Percentiles rank a stretch among this genome's conserved stretches.
Conservation (phyloP, 1,140 invertebrate species). For the Drosophila pseudoobscura region DNA sequence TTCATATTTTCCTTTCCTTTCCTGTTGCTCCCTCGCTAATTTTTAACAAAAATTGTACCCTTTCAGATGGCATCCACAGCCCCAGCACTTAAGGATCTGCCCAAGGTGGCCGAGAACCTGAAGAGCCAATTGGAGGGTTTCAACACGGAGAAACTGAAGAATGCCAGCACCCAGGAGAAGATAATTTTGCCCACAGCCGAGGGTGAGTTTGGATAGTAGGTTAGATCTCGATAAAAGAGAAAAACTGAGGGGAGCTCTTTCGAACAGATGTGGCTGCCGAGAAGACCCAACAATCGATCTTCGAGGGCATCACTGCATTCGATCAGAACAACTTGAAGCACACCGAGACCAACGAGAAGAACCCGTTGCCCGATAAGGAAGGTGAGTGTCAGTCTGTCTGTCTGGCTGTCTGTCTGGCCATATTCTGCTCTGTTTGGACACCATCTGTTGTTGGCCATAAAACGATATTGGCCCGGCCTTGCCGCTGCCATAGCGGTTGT, state of each 20-base stretch:
- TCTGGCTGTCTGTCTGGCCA: slow-evolving; percentile 16
- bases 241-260: slow-evolving; percentile 16
- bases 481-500: too few relatives aligned
- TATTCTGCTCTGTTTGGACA: background rate
- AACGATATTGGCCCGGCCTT: slow-evolving; percentile 4
- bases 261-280: slow-evolving; percentile 92
- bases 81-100: slow-evolving; percentile 93
- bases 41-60: background rate
- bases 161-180: slow-evolving; percentile 93
- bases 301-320: slow-evolving; percentile 93
- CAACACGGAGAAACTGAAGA: slow-evolving; percentile 92
- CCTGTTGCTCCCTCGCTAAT: background rate
- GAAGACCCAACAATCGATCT: slow-evolving; percentile 92
- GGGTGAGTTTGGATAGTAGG: slow-evolving; percentile 85
- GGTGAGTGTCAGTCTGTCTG: slow-evolving; percentile 86
- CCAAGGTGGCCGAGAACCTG: slow-evolving; percentile 93
- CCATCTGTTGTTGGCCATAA: slow-evolving; percentile 11
- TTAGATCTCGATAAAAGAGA: background rate
- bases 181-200: slow-evolving; percentile 93
- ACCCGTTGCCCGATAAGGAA: slow-evolving; percentile 96
- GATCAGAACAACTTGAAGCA: slow-evolving; percentile 93
- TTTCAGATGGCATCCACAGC: slow-evolving; percentile 77
- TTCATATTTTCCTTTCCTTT: too few relatives aligned
- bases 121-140: slow-evolving; percentile 95
- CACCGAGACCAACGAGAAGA: slow-evolving; percentile 96